phyloP scores from a whole-genome alignment of 2,888 invertebrate species.

The Encarsia formosa region DNA sequence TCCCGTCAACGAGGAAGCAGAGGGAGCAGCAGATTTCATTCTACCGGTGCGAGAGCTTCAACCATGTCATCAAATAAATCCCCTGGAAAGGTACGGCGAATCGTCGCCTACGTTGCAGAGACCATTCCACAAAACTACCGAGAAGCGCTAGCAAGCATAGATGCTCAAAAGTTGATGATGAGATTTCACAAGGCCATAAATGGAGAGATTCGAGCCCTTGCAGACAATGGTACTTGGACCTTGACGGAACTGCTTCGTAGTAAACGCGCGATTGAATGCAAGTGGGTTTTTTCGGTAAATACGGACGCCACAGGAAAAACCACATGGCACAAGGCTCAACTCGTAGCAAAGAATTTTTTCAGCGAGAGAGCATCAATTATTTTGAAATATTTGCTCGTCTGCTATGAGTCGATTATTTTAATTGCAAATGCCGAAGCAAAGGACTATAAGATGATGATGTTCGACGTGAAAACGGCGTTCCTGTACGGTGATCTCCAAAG shows the following conservation, averaged over 20 bases:
- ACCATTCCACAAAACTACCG: neutral
- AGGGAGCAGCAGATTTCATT: neutral
- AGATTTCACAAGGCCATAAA: too few species aligned
- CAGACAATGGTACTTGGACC: neutral
- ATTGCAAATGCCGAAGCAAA: too few species aligned
- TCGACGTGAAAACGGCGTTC: too few species aligned
- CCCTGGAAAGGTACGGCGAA: neutral
- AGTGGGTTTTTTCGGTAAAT: neutral
- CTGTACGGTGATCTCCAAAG: too few species aligned
- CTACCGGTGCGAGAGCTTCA: neutral
- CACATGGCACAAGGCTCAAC: slow-evolving; percentile 12
- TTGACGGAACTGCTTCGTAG: neutral
- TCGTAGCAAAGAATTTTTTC: slow-evolving; percentile 9
- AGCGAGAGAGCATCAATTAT: slow-evolving; percentile 9
- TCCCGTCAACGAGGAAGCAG: neutral
- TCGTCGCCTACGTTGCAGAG: neutral
- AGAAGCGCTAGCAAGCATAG: neutral
- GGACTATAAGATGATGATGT: too few species aligned
- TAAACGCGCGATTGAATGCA: neutral
- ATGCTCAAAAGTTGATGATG: neutral
- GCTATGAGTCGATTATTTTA: neutral
- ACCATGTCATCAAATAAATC: neutral
- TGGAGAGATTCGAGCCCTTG: neutral
- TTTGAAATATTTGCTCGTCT: slow-evolving; percentile 6
- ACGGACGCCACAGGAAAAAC: neutral